Percentiles rank a stretch among this genome's conserved stretches.
Conservation (phyloP, 2,113 vertebrate genomes). For the Aviceda subcristata region DNA sequence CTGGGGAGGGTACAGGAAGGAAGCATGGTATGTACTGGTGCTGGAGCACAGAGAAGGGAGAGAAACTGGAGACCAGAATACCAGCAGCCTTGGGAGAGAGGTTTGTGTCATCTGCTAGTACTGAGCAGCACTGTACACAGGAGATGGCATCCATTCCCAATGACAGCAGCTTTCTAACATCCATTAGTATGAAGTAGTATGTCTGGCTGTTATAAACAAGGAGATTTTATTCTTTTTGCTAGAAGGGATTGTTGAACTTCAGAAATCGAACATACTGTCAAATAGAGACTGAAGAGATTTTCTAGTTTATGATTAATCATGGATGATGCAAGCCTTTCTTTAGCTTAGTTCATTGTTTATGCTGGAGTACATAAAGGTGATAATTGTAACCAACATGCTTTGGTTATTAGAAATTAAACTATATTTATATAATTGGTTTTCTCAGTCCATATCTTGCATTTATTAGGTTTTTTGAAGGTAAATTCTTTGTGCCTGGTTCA, state of each 20-base stretch:
- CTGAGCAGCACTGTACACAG: background rate
- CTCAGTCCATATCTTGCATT: background rate
- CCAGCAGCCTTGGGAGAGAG: background rate
- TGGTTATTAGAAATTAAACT: background rate
- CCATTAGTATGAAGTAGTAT: background rate
- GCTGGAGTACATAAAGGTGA: background rate
- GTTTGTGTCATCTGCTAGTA: background rate
- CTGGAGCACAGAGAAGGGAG: background rate
- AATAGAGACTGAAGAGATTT: background rate
- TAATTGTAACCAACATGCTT: background rate
- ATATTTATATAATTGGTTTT: background rate
- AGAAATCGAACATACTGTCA: background rate
- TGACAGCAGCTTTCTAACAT: background rate
- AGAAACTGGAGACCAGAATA: background rate
- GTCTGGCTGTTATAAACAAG: background rate
- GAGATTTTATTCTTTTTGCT: background rate
- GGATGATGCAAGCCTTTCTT: conserved; percentile 10
- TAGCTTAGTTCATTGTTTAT: conserved; percentile 9
- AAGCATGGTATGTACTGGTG: background rate
- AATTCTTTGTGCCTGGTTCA: background rate
- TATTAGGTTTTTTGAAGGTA: background rate
- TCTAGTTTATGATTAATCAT: background rate
- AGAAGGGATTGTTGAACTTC: background rate
- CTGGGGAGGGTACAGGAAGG: background rate
- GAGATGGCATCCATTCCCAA: background rate